Percentiles rank a stretch among this genome's conserved stretches.
These are phyloP conservation scores for Sipha flava DNA, from an alignment of 1,140 invertebrate genomes.

Conservation along the genomic window DNA sequence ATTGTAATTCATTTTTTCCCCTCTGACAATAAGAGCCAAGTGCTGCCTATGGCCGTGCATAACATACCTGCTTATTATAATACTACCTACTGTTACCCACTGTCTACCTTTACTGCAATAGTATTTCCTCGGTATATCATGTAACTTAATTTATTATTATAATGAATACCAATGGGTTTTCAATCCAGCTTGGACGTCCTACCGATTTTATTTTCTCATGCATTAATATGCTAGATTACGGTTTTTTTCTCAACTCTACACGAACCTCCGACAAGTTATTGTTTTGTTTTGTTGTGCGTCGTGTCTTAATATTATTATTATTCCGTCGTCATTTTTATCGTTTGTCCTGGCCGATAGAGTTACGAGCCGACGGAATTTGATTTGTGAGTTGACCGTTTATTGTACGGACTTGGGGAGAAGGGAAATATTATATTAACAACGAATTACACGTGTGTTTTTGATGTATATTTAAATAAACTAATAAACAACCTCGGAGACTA, in stretches of 20 bases:
- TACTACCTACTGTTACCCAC: too few relatives aligned
- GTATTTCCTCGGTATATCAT: not conserved
- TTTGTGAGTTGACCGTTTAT: constrained; percentile 14
- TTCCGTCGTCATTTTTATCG: constrained; percentile 22
- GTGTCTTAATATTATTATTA: constrained; percentile 12
- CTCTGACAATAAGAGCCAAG: too few relatives aligned
- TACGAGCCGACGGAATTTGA: not conserved
- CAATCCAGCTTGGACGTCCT: not conserved
- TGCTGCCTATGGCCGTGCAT: too few relatives aligned
- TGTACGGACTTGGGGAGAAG: not conserved
- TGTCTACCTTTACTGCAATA: too few relatives aligned
- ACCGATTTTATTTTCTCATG: not conserved
- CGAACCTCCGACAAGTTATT: not conserved
- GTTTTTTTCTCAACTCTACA: not conserved
- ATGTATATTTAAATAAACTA: constrained; percentile 4
- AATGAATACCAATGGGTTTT: too few relatives aligned
- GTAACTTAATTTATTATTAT: too few relatives aligned
- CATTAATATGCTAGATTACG: not conserved
- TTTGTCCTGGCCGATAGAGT: constrained; percentile 5
- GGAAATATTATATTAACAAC: not conserved
- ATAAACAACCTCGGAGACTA: not conserved
- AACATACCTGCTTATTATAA: too few relatives aligned
- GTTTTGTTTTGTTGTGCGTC: not conserved
- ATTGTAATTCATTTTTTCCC: too few relatives aligned
- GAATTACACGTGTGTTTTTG: not conserved